Evolutionary conservation across 1,140 invertebrate species (phyloP).

Genomic region (Drosophila bocki): DNA sequence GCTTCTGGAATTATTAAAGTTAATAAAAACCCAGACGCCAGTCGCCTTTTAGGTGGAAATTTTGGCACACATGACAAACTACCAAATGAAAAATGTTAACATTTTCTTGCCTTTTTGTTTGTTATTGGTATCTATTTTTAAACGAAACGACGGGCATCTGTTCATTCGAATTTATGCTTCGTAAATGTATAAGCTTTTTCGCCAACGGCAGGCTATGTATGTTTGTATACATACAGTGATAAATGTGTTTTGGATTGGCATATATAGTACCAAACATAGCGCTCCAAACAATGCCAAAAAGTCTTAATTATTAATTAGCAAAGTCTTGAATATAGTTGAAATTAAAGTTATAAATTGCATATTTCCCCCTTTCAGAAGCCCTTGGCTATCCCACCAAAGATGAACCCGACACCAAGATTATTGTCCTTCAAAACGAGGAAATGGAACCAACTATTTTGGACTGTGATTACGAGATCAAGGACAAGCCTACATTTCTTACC

Average conservation of each 20-base stretch:
- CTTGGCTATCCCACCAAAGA: conserved; percentile 39
- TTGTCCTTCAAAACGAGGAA: conserved; percentile 60
- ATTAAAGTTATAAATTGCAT: not conserved
- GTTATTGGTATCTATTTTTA: conserved; percentile 58
- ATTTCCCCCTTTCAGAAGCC: conserved; percentile 18
- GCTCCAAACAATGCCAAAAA: conserved; percentile 18
- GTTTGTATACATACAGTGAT: conserved; percentile 9
- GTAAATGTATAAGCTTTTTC: conserved; percentile 45
- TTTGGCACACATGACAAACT: conserved; percentile 34
- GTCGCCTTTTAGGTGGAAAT: conserved; percentile 9
- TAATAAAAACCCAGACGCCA: not conserved
- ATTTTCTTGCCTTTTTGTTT: conserved; percentile 41
- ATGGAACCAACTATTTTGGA: conserved; percentile 70
- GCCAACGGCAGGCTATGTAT: conserved; percentile 24
- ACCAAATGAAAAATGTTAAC: conserved; percentile 35
- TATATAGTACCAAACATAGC: conserved; percentile 11
- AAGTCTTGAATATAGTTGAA: too few species aligned
- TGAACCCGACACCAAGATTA: conserved; percentile 52
- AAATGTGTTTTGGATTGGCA: conserved; percentile 39
- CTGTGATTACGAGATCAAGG: conserved; percentile 66
- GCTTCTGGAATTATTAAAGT: conserved; percentile 1
- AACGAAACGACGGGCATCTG: conserved; percentile 43
- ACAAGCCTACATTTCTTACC: conserved; percentile 52
- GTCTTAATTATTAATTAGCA: not conserved
- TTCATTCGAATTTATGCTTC: conserved; percentile 36